These are phyloP conservation scores for Sebastes minor DNA, from an alignment of 2,797 vertebrate species.

Conservation along the genomic window DNA sequence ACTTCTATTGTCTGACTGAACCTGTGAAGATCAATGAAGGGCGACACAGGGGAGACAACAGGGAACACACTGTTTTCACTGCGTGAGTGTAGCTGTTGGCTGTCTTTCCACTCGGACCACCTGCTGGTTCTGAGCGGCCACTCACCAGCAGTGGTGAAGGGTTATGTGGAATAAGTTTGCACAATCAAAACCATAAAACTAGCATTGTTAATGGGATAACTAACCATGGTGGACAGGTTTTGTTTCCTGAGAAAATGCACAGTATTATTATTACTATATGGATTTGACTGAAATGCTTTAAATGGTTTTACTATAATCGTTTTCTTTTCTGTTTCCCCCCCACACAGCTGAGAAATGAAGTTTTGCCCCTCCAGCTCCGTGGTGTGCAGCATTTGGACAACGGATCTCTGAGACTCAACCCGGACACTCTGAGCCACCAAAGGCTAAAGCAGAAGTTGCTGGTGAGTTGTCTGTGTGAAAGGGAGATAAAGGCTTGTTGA, in stretches of 20 bases:
- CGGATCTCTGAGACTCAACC: conserved; percentile 58
- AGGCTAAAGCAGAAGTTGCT: conserved; percentile 69
- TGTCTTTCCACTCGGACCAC: conserved; percentile 51
- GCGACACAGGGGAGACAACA: background rate
- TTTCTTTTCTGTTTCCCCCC: conserved; percentile 14
- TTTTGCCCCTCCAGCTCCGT: conserved; percentile 69
- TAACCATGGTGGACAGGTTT: background rate
- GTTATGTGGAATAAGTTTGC: background rate
- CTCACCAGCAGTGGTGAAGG: conserved; percentile 21
- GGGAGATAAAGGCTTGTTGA: conserved; percentile 41
- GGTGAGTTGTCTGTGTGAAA: conserved; percentile 76
- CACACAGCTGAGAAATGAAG: conserved; percentile 82
- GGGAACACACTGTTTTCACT: conserved; percentile 19
- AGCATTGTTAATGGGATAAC: background rate
- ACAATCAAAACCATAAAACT: background rate
- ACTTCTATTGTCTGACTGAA: conserved; percentile 27
- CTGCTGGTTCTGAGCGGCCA: conserved; percentile 48
- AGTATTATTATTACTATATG: background rate
- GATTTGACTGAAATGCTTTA: background rate
- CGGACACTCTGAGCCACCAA: conserved; percentile 68
- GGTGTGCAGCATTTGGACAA: conserved; percentile 44
- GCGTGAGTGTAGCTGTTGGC: conserved; percentile 30
- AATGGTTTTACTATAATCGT: background rate
- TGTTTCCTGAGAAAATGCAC: background rate
- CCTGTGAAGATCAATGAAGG: conserved; percentile 22